Conservation (phyloP, 2,888 invertebrate species). For the Autographa pulchrina region DNA sequence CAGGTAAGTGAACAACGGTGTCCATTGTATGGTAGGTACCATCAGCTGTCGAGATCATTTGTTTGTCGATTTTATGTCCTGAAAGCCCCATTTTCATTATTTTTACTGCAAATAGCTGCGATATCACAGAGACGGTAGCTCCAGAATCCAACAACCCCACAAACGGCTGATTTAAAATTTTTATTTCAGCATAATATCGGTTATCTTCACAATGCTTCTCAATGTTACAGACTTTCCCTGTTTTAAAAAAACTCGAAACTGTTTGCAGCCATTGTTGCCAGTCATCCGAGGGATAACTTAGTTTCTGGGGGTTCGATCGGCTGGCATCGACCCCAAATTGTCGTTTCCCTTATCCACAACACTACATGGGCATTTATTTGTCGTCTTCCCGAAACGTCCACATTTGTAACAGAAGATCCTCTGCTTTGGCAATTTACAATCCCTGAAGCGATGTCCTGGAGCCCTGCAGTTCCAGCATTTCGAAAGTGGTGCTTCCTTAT, state of each 20-base stretch:
- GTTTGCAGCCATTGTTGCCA: conserved; percentile 14
- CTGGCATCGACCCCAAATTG: conserved; percentile 19
- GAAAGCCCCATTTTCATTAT: conserved; percentile 5
- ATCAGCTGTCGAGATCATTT: conserved; percentile 20
- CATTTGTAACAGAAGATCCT: conserved; percentile 14
- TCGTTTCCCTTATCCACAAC: conserved; percentile 15
- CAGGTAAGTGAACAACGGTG: conserved; percentile 15
- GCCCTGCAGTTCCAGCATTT: conserved; percentile 17
- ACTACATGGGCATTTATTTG: conserved; percentile 14
- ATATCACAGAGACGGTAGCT: background rate
- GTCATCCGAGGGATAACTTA: conserved; percentile 11
- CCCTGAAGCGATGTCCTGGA: background rate
- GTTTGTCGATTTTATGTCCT: conserved; percentile 9
- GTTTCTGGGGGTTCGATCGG: conserved; percentile 12
- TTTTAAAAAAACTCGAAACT: conserved; percentile 11
- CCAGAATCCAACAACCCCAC: conserved; percentile 19
- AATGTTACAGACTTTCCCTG: conserved; percentile 10
- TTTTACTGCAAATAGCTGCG: conserved; percentile 5
- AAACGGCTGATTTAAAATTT: conserved; percentile 11
- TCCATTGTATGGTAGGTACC: conserved; percentile 15
- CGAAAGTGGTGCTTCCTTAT: background rate
- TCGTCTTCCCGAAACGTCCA: conserved; percentile 20
- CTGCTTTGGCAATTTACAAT: conserved; percentile 18
- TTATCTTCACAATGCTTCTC: background rate
- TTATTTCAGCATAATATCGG: conserved; percentile 11